A percentile compares a stretch with the other conserved stretches of the same genome.
Conservation (phyloP, 2,113 vertebrate genomes). For the Ptyas mucosa region DNA sequence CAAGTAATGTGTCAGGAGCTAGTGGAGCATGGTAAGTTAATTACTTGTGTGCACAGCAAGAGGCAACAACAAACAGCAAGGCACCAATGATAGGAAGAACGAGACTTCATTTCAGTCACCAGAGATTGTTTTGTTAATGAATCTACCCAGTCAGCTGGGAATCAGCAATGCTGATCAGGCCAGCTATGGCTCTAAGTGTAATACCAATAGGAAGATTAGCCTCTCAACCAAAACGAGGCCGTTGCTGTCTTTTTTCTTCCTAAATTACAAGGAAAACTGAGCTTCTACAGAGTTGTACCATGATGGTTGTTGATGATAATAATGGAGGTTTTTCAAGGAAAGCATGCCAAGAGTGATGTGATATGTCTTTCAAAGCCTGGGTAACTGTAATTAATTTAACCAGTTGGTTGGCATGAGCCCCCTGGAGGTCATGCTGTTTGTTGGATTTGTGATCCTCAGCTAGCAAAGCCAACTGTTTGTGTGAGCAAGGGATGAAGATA, state of each 20-base stretch:
- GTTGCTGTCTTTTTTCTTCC: not conserved
- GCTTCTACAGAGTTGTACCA: not conserved
- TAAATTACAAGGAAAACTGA: slow-evolving; percentile 26
- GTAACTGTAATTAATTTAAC: slow-evolving; percentile 47
- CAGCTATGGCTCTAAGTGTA: slow-evolving; percentile 40
- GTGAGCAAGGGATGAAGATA: not conserved
- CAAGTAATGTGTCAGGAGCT: slow-evolving; percentile 59
- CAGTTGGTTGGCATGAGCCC: not conserved
- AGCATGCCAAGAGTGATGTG: slow-evolving; percentile 30
- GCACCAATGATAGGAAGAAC: slow-evolving; percentile 53
- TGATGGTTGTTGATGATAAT: not conserved
- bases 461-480: not conserved
- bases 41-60: slow-evolving; percentile 67
- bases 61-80: slow-evolving; percentile 60
- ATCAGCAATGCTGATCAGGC: slow-evolving; percentile 51
- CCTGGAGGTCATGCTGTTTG: not conserved
- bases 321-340: slow-evolving; percentile 44
- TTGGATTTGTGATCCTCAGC: not conserved
- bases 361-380: slow-evolving; percentile 48
- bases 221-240: slow-evolving; percentile 50
- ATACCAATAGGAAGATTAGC: slow-evolving; percentile 48
- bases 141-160: slow-evolving; percentile 55
- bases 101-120: slow-evolving; percentile 62
- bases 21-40: slow-evolving; percentile 65
- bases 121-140: slow-evolving; percentile 61